phyloP scores from a whole-genome alignment of 2,797 vertebrate genomes.

The Champsocephalus esox region DNA sequence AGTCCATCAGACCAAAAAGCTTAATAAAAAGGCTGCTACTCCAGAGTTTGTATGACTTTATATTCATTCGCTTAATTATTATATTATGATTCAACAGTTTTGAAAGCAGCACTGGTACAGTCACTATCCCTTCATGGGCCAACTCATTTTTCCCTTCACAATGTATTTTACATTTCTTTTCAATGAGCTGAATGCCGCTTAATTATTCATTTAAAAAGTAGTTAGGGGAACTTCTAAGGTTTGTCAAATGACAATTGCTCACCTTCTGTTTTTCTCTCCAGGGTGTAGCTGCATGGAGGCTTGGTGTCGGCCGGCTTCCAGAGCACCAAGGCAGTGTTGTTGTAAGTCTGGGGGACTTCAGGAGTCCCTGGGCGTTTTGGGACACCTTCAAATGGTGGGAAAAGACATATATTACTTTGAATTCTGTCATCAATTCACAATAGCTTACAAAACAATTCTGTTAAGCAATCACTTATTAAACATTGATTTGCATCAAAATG shows the following conservation, averaged over 20 bases:
- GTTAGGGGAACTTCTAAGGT: background rate
- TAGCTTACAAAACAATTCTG: background rate
- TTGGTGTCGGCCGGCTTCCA: slow-evolving; percentile 93
- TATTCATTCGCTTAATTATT: slow-evolving; percentile 11
- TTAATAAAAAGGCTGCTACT: slow-evolving; percentile 15
- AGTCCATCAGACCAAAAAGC: background rate
- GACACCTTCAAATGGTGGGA: slow-evolving; percentile 79
- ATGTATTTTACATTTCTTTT: no score
- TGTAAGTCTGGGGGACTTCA: slow-evolving; percentile 94
- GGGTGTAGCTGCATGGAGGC: slow-evolving; percentile 90
- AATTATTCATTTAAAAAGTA: background rate
- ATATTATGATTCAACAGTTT: slow-evolving; percentile 14
- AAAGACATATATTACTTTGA: background rate
- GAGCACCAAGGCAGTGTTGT: slow-evolving; percentile 92
- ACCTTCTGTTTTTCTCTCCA: slow-evolving; percentile 92
- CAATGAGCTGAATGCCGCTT: background rate
- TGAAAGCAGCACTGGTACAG: slow-evolving; percentile 13
- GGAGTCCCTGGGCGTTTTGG: slow-evolving; percentile 92
- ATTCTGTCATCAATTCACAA: background rate
- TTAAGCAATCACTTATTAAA: background rate
- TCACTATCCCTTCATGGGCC: slow-evolving; percentile 25
- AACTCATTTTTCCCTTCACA: slow-evolving; percentile 42
- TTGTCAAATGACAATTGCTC: slow-evolving; percentile 27
- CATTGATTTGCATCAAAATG: background rate
- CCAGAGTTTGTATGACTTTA: slow-evolving; percentile 5